A percentile compares a stretch with the other conserved stretches of the same genome.
Evolutionary conservation across 2,797 vertebrate species (phyloP).

Genomic region (Oreochromis mossambicus): DNA sequence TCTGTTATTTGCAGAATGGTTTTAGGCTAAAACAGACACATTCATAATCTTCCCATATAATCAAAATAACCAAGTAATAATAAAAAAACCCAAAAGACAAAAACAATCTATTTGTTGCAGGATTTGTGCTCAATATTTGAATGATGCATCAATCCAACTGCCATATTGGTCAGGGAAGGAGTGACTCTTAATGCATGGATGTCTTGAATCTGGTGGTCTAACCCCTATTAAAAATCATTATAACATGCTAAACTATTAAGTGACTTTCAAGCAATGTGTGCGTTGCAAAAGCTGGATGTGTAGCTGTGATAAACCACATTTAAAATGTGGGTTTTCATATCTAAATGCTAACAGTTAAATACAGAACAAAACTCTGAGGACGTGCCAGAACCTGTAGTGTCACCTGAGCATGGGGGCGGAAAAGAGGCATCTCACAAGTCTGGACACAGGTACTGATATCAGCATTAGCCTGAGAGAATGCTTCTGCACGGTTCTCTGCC

Average conservation of each 20-base stretch:
- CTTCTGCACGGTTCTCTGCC: background rate
- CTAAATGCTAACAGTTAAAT: background rate
- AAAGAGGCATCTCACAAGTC: background rate
- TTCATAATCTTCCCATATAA: background rate
- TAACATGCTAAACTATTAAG: background rate
- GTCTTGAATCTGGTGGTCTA: too few species aligned
- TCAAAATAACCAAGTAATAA: background rate
- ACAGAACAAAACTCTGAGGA: background rate
- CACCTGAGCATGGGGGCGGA: background rate
- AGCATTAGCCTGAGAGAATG: background rate
- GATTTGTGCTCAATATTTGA: background rate
- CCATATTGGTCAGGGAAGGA: too few species aligned
- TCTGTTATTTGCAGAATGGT: background rate
- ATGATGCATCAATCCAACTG: too few species aligned
- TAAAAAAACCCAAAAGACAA: fast-evolving
- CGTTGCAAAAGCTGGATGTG: background rate
- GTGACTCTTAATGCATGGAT: too few species aligned
- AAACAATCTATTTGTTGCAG: background rate
- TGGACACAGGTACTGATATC: background rate
- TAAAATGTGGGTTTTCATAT: background rate
- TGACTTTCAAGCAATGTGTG: background rate
- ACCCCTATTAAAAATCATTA: background rate
- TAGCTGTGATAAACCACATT: background rate
- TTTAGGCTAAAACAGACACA: background rate
- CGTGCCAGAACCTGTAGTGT: background rate